phyloP scores from a whole-genome alignment of 2,888 invertebrate species.

The Artemia sinica region DNA sequence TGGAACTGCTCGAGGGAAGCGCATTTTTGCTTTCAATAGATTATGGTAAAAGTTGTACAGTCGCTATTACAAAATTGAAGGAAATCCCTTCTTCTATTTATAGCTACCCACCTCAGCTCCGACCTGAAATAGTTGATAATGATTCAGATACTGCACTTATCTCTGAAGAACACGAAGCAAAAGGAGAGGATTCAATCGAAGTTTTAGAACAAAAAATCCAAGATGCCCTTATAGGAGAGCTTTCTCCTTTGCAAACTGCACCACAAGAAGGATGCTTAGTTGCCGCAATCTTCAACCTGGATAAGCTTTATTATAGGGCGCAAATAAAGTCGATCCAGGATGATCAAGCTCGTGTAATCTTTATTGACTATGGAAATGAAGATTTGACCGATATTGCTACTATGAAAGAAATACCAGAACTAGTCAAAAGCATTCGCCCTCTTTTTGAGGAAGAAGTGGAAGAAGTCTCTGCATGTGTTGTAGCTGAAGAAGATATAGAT shows the following conservation, averaged over 20 bases:
- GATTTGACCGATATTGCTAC: conserved; percentile 6
- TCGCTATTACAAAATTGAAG: conserved; percentile 12
- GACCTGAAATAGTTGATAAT: conserved; percentile 2
- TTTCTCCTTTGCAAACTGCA: neutral
- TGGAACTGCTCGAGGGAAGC: neutral
- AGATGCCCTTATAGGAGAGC: neutral
- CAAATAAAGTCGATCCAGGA: neutral
- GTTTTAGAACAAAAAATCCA: neutral
- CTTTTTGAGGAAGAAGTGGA: neutral
- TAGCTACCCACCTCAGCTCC: neutral
- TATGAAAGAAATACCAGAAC: conserved; percentile 15
- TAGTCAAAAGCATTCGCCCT: neutral
- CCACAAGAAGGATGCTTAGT: neutral
- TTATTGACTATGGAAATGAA: conserved; percentile 21
- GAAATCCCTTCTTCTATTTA: conserved; percentile 11
- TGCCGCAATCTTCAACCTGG: neutral
- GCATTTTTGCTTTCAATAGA: conserved; percentile 18
- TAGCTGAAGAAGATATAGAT: neutral
- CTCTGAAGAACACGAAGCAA: neutral
- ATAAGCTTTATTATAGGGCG: neutral
- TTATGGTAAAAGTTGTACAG: conserved; percentile 18
- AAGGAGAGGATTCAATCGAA: neutral
- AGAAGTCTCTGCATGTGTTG: neutral
- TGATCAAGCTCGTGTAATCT: conserved; percentile 15
- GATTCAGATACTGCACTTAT: neutral